Conservation (phyloP, 2,797 vertebrate genomes). For the Periparus ater region DNA sequence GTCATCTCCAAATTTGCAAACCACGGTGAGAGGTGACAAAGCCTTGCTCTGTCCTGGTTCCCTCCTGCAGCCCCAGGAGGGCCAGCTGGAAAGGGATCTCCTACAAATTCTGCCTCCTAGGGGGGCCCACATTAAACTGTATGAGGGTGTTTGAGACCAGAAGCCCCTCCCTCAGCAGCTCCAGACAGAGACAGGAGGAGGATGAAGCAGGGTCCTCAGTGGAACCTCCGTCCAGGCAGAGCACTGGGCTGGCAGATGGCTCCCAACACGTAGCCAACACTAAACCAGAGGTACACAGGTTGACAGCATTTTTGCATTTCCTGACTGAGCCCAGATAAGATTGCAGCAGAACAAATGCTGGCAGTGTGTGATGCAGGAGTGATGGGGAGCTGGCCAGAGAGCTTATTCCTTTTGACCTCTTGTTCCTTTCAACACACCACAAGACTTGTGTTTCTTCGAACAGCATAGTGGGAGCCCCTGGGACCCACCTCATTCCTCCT, state of each 20-base stretch:
- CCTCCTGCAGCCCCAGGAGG: neutral
- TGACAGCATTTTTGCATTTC: neutral
- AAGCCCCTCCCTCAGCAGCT: neutral
- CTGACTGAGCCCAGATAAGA: neutral
- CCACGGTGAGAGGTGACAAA: neutral
- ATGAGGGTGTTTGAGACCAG: neutral
- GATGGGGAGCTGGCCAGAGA: neutral
- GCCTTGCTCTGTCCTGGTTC: neutral
- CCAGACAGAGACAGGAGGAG: neutral
- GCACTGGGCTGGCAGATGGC: neutral
- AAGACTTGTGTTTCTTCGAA: neutral
- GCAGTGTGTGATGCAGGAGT: neutral
- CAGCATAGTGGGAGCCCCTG: neutral
- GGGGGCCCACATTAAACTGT: neutral
- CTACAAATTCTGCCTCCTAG: neutral
- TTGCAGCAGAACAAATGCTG: neutral
- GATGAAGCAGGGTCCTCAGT: neutral
- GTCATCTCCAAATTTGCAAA: neutral
- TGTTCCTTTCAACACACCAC: neutral
- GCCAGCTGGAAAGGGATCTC: neutral
- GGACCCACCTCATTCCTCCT: neutral
- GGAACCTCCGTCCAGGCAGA: neutral
- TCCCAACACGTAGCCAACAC: accelerated
- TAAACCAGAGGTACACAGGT: neutral
- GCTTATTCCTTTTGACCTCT: neutral